Conservation (phyloP, 2,797 vertebrate genomes). For the Corythornis leucogaster region DNA sequence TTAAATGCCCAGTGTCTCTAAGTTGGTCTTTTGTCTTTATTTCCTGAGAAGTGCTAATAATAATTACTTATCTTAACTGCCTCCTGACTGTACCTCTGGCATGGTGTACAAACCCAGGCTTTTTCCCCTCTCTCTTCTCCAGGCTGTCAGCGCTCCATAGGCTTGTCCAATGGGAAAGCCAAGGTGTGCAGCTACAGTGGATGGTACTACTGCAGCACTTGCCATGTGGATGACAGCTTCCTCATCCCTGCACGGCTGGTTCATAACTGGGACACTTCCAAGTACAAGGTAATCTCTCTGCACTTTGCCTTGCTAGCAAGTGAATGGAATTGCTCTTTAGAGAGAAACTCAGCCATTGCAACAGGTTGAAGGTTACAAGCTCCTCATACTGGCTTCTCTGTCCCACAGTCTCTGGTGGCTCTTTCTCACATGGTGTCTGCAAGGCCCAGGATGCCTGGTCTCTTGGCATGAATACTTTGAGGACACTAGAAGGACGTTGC, state of each 20-base stretch:
- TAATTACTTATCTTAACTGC: background rate
- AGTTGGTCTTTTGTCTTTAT: background rate
- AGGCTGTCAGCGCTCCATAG: slow-evolving; percentile 94
- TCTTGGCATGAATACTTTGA: background rate
- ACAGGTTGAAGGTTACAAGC: background rate
- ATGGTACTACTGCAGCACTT: slow-evolving; percentile 95
- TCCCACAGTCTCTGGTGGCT: accelerated
- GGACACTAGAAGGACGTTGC: background rate
- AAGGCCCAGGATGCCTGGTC: background rate
- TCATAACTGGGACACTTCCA: slow-evolving; percentile 98
- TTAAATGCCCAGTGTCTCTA: background rate
- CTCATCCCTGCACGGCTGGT: slow-evolving; percentile 95
- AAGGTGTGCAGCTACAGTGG: slow-evolving; percentile 97
- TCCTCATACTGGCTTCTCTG: background rate
- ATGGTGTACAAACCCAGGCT: background rate
- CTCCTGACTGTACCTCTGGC: background rate
- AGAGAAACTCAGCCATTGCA: background rate
- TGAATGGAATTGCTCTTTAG: background rate
- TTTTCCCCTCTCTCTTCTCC: slow-evolving; percentile 2
- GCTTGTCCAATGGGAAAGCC: slow-evolving; percentile 91
- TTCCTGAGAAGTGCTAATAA: background rate
- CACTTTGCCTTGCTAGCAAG: background rate
- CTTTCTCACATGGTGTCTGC: background rate
- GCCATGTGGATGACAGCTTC: slow-evolving; percentile 94
- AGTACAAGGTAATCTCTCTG: slow-evolving; percentile 88